phyloP scores from a whole-genome alignment of 2,113 vertebrate genomes.

The Gambusia holbrooki region DNA sequence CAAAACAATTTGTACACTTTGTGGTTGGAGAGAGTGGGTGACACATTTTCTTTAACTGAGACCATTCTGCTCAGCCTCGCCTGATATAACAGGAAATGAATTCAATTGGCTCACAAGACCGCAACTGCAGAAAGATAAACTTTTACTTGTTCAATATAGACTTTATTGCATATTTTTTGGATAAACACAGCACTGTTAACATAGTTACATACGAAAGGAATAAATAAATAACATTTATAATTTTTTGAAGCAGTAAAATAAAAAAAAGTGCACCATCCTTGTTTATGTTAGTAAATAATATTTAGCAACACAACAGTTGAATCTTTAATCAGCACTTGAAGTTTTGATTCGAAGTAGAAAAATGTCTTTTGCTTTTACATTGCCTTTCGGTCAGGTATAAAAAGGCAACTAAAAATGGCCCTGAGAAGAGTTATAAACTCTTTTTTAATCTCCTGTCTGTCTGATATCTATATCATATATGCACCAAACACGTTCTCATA shows the following conservation, averaged over 20 bases:
- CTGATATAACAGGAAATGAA: constrained; percentile 22
- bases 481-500: constrained; percentile 82
- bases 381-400: not conserved
- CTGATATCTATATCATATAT: constrained; percentile 80
- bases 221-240: constrained; percentile 37
- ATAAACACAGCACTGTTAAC: constrained; percentile 3
- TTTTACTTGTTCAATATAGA: constrained; percentile 25
- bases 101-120: not conserved
- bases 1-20: not conserved
- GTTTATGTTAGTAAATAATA: not conserved
- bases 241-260: constrained; percentile 10
- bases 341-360: not conserved
- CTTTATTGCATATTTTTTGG: constrained; percentile 11
- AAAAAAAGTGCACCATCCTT: not conserved
- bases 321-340: not conserved
- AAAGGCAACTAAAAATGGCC: not conserved
- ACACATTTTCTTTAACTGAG: constrained; percentile 19
- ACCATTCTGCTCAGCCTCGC: constrained; percentile 6
- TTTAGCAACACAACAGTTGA: not conserved
- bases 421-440: not conserved
- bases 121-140: not conserved
- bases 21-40: constrained; percentile 27
- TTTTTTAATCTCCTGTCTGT: not conserved
- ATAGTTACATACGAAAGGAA: not conserved
- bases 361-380: not conserved